Evolutionary conservation across 1,140 invertebrate genomes (phyloP), one percentile per base, ranked within the genome.

Genomic region (Agraylea sexmaculata): DNA sequence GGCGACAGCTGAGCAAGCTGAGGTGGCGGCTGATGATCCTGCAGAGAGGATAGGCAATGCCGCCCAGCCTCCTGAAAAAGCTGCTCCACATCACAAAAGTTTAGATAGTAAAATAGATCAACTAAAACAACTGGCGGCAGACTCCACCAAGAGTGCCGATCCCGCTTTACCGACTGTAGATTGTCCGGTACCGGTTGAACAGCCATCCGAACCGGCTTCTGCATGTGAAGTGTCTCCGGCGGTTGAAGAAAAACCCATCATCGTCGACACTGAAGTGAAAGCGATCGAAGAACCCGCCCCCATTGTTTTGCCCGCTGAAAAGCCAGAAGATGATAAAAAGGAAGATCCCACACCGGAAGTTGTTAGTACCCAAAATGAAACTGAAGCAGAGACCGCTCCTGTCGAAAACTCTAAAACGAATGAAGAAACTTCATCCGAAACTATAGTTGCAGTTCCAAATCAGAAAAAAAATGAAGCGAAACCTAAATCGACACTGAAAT

Each of bases 401-500:
- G 27, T 19, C 2, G 29, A 30, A 37, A 17, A 12, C 22, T 32
- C 45, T 2, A 23, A 34, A 7, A n/a, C 27, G n/a, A 32, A 37
- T 18, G 30, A 29, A 6, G 10, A 20, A 6, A 3, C 30, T 15
- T 10, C 20, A 10, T 12, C 29, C 23, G 29, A 23, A 8, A 28
- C 19, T 6, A 13, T 29, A 20, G n/a, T 35, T 21, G 27, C 27
- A 13, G 28, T 40, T 6, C 46, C 43, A 2, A 22, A 25, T 3
- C 34, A 23, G 17, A 47, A 45, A 34, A 47, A 47, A 25, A 40
- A 41, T 12, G 43, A 56, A 51, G 31, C 47, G 18, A 54, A 55
- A 43, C 56, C 64, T 10, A 68, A 69, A 47, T 62, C 66, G 6
- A 68, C 66, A 12, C 42, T 70, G 43, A 71, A 69, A 42, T 47